These are phyloP conservation scores for Dicaeum eximium DNA, from an alignment of 2,113 vertebrate genomes.

Conservation along the genomic window DNA sequence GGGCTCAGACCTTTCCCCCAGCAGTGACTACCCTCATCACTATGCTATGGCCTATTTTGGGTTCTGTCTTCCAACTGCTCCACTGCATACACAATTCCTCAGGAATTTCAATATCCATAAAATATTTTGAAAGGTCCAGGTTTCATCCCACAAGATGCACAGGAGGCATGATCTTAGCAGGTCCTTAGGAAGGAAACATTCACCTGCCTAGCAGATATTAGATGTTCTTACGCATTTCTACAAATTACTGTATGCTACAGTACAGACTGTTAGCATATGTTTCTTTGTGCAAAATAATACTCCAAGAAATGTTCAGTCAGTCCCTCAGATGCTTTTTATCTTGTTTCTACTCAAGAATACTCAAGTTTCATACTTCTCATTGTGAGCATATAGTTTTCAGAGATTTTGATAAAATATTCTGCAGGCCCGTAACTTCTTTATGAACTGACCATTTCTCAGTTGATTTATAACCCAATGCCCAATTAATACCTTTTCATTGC, in stretches of 20 bases:
- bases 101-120: neutral
- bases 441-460: neutral
- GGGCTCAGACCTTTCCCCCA: neutral
- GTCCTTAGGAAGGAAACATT: neutral
- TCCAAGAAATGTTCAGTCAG: neutral
- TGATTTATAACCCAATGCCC: neutral
- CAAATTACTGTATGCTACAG: neutral
- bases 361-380: neutral
- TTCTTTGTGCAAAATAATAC: neutral
- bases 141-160: neutral
- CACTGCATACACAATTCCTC: neutral
- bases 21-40: neutral
- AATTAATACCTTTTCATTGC: neutral
- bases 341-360: neutral
- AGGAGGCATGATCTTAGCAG: neutral
- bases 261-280: fast-evolving
- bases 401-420: neutral
- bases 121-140: neutral
- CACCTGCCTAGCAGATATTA: fast-evolving
- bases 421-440: neutral
- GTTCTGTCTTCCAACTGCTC: neutral
- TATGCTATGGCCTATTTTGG: fast-evolving
- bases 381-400: neutral
- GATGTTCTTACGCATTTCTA: neutral
- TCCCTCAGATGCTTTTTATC: neutral